Evolutionary conservation across 1,140 invertebrate genomes (phyloP), one percentile per base, ranked within the genome.

Genomic region (Diorhabda sublineata): DNA sequence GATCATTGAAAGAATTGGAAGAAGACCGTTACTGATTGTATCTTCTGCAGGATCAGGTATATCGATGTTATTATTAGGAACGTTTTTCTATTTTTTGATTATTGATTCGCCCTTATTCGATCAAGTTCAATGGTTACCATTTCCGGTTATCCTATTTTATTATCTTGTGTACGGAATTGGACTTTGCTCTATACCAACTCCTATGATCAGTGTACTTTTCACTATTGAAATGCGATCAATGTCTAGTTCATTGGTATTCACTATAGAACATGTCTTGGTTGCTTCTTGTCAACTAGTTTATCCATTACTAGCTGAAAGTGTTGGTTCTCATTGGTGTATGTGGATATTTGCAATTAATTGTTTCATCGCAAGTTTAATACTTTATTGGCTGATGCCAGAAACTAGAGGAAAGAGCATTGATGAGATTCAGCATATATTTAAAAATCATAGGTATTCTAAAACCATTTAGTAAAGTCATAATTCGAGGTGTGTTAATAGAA

Each of bases 171-270:
- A 64, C 56, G 11, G 45, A 0, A 5, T 64, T n/a, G 63, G 63
- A 47, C 6, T 64, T 11, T 45, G 63, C 9, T 26, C 63, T 2
- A 52, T 64, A 45, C 45, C 63, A 7, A 26, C 9, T 0, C 5
- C 92, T 0, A 85, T 96, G 43, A 89, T 94, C 85, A 89, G 88
- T 3, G 92, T 96, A 80, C 86, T 95, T 73, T 92, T 95, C 73
- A 88, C 94, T 4, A 6, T n/a, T 8, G 47, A 52, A 52, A 52
- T 3, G 6, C 47, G 47, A 52, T 6, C 47, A 52, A n/a, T 4
- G 2, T 6, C 47, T 52, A n/a, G 47, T 3, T 8, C 6, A 2
- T 52, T 52, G 6, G 4, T 4, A 6, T 8, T 52, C 6, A 52
- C 47, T 52, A 4, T 52, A 52, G 47, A 8, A 2, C 6, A n/a